These are phyloP conservation scores for Perognathus longimembris DNA, from an alignment of 2,113 vertebrate species.

Conservation along the genomic window DNA sequence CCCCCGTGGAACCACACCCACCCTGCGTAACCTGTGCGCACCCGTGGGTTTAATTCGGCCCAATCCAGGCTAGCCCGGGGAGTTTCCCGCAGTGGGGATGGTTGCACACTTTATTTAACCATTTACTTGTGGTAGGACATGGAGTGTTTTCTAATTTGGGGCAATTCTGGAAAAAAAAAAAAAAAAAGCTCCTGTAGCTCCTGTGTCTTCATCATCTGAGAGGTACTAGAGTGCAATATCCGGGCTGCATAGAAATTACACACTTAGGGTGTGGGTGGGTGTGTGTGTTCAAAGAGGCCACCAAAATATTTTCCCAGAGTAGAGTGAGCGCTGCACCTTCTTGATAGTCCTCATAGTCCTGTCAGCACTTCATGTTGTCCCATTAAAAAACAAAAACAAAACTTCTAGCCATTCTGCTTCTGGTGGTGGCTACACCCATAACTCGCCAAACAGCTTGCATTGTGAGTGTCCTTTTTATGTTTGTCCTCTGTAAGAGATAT, in stretches of 20 bases:
- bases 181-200: no score
- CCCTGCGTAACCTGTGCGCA: no score
- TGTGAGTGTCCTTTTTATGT: not conserved
- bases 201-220: not conserved
- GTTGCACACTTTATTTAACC: not conserved
- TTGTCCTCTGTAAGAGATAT: not conserved
- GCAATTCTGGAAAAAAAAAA: not conserved
- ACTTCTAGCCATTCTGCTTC: not conserved
- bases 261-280: not conserved
- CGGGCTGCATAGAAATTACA: not conserved
- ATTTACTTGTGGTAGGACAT: not conserved
- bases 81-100: no score
- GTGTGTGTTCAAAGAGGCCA: no score
- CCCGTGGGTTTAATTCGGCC: no score
- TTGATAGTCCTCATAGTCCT: not conserved
- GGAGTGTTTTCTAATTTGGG: not conserved
- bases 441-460: not conserved
- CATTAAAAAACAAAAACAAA: no score
- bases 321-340: not conserved
- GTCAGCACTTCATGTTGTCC: not conserved
- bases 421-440: not conserved
- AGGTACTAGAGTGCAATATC: not conserved
- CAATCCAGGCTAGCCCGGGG: no score
- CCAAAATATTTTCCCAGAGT: not conserved
- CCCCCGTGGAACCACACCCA: no score